phyloP scores from a whole-genome alignment of 2,888 invertebrate species.

The Esperia sulphurella region DNA sequence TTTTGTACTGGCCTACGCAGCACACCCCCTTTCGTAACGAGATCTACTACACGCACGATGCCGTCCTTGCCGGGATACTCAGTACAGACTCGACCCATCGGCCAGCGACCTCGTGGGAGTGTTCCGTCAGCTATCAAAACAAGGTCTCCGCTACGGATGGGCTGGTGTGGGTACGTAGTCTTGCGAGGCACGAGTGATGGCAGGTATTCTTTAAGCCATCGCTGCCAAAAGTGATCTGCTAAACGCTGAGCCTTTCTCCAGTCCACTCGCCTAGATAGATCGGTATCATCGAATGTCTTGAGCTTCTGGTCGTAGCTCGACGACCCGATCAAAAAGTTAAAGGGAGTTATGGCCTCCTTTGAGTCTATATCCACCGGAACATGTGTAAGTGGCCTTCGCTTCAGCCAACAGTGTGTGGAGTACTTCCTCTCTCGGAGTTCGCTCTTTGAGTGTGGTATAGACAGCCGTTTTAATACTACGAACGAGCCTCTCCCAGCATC shows the following conservation, averaged over 20 bases:
- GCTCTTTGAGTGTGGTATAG: conserved; percentile 3
- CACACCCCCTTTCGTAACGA: background rate
- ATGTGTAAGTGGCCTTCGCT: conserved; percentile 13
- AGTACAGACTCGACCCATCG: background rate
- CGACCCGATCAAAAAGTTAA: conserved; percentile 6
- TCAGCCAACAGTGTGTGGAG: conserved; percentile 9
- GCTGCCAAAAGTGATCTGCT: conserved; percentile 14
- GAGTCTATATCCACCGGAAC: conserved; percentile 5
- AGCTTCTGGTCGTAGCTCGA: background rate
- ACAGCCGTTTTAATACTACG: conserved; percentile 10
- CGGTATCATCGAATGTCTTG: background rate
- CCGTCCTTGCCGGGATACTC: background rate
- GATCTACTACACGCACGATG: background rate
- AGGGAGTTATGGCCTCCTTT: conserved; percentile 8
- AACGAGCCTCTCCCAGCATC: conserved; percentile 14
- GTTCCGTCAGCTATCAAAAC: background rate
- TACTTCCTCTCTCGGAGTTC: conserved; percentile 9
- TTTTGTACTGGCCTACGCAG: background rate
- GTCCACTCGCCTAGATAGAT: background rate
- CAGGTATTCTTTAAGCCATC: conserved; percentile 16
- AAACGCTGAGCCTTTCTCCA: conserved; percentile 9
- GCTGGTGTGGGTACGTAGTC: background rate
- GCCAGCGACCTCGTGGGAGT: background rate
- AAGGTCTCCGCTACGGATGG: background rate
- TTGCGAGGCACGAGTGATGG: background rate